Evolutionary conservation across 2,113 vertebrate species (phyloP), one percentile per base, ranked within the genome.

Genomic region (Channa argus): DNA sequence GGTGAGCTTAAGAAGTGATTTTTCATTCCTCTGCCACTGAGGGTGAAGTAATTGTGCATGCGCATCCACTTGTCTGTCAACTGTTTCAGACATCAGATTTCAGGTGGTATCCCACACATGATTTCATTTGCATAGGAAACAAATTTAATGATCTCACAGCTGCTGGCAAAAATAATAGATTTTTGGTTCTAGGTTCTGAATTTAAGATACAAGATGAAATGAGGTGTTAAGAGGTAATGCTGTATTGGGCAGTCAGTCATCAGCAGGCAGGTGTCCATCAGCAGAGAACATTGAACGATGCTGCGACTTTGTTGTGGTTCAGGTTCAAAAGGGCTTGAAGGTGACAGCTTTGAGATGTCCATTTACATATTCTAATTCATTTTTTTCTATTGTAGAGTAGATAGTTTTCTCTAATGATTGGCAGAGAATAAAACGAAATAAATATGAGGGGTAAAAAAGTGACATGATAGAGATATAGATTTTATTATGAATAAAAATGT

Each of bases 111-210:
- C 83, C 84, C 82, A 81, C 83, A 86, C 83, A 84, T 82, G 60
- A 79, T 44, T 74, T 49, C 14, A 92, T 88, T 92, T 92, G 89
- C 87, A 92, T 89, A 84, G 79, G 78, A 87, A 80, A 80, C 76
- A 87, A 84, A 84, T 83, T 86, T 82, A 85, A 86, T 73, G 62
- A 87, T 88, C 70, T 78, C 64, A 44, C 83, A 88, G 85, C 85
- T 82, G 86, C 70, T 82, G 77, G 63, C 64, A 75, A 68, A 81
- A 76, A 74, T 52, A 77, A 84, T 41, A 68, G 61, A 67, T 6
- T 51, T 84, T 77, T 38, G 49, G 24, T 24, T 24, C 24, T 24
- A 58, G 14, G 63, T 52, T 66, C 37, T 33, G 43, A 56, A 10
- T 89, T 82, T 58, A 51, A 77, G 64, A 71, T 43, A 60, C 24